A percentile compares a stretch with the other conserved stretches of the same genome.
Evolutionary conservation across 2,113 vertebrate genomes (phyloP).

Genomic region (Ceyx margarethae): DNA sequence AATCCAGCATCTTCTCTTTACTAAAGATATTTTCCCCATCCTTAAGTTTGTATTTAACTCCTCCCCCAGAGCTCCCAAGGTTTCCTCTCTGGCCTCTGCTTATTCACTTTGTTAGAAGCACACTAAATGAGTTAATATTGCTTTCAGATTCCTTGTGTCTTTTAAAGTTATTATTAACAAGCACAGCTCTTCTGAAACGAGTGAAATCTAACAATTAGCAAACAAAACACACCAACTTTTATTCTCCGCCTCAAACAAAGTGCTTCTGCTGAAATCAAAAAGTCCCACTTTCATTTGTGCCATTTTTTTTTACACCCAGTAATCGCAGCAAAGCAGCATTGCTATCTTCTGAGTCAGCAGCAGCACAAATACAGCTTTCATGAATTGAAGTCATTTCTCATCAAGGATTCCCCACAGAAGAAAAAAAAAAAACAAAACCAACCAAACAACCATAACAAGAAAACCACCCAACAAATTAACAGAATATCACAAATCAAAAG

Average conservation of each 20-base stretch:
- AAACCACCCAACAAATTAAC: background rate
- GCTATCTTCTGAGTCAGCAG: slow-evolving; percentile 58
- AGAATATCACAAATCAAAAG: background rate
- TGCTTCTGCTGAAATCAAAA: slow-evolving; percentile 7
- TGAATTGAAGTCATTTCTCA: slow-evolving; percentile 39
- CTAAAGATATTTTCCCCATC: background rate
- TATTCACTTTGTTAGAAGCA: background rate
- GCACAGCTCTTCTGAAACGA: background rate
- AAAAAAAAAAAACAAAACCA: background rate
- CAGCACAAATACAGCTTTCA: slow-evolving; percentile 62
- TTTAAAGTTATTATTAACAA: background rate
- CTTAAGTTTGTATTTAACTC: background rate
- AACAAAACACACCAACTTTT: background rate
- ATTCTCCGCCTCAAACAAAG: background rate
- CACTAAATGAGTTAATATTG: background rate
- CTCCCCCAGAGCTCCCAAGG: background rate
- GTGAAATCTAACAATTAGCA: background rate
- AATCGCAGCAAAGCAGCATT: slow-evolving; percentile 44
- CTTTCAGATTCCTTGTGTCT: background rate
- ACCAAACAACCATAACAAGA: background rate
- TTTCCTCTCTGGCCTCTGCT: background rate
- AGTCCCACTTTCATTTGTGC: slow-evolving; percentile 36
- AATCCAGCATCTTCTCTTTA: background rate
- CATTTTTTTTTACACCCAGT: slow-evolving; percentile 26
- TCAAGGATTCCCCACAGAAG: slow-evolving; percentile 51